Evolutionary conservation across 2,888 invertebrate species (phyloP).

Genomic region (Oscheius sp.): DNA sequence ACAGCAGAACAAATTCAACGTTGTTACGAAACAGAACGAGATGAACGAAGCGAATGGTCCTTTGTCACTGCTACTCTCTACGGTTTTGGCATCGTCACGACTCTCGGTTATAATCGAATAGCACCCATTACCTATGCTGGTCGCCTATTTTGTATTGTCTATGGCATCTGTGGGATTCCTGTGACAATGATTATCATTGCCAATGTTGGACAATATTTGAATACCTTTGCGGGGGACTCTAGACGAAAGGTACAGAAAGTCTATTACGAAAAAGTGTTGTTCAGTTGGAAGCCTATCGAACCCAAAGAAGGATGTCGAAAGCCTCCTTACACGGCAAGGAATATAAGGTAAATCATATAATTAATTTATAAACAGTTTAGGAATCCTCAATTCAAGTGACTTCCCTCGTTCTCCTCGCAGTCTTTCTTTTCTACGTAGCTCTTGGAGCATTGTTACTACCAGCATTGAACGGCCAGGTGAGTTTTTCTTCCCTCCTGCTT

Average conservation of each 20-base stretch:
- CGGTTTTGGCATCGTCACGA: slow-evolving; percentile 69
- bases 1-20: slow-evolving; percentile 37
- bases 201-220: slow-evolving; percentile 68
- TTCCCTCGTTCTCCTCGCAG: slow-evolving; percentile 60
- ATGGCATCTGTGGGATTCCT: slow-evolving; percentile 68
- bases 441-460: slow-evolving; percentile 67
- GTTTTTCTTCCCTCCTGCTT: not conserved
- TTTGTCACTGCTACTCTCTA: slow-evolving; percentile 67
- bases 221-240: slow-evolving; percentile 65
- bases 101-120: slow-evolving; percentile 68
- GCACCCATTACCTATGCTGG: slow-evolving; percentile 67
- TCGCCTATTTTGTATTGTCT: slow-evolving; percentile 66
- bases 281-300: slow-evolving; percentile 62
- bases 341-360: slow-evolving; percentile 32
- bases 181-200: slow-evolving; percentile 70
- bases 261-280: not conserved
- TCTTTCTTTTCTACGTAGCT: slow-evolving; percentile 66
- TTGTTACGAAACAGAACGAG: slow-evolving; percentile 49
- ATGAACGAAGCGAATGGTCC: slow-evolving; percentile 61
- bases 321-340: slow-evolving; percentile 58
- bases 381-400: slow-evolving; percentile 61
- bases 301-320: slow-evolving; percentile 56
- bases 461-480: slow-evolving; percentile 64
- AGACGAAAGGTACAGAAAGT: slow-evolving; percentile 50
- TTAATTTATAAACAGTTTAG: slow-evolving; percentile 17